phyloP scores from a whole-genome alignment of 1,140 invertebrate genomes.

The Centruroides vittatus region DNA sequence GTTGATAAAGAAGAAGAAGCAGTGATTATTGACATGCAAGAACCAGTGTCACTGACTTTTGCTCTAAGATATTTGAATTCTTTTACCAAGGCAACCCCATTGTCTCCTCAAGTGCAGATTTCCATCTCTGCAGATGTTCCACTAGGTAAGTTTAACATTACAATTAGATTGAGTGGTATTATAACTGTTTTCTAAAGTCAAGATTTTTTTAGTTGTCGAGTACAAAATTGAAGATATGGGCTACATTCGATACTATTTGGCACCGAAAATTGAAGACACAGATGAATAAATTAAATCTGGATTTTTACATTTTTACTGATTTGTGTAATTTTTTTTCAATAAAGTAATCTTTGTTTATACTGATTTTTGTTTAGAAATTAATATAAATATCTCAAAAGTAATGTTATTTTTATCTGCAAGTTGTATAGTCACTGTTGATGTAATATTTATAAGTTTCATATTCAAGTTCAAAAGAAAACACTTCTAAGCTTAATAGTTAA shows the following conservation, averaged over 20 bases:
- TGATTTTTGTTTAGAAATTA: no score
- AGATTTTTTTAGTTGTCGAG: slow-evolving; percentile 59
- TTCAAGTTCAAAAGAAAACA: no score
- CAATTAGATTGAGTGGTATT: no score
- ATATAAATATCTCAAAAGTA: no score
- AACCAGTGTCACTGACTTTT: slow-evolving; percentile 87
- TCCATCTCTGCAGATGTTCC: slow-evolving; percentile 95
- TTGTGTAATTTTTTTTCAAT: no score
- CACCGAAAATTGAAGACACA: slow-evolving; percentile 97
- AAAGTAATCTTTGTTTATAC: no score
- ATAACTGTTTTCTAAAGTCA: no score
- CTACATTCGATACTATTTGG: slow-evolving; percentile 92
- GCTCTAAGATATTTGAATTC: slow-evolving; percentile 81
- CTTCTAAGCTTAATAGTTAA: no score
- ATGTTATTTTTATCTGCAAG: no score
- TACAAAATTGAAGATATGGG: slow-evolving; percentile 90
- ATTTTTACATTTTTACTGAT: no score
- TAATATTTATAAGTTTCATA: no score
- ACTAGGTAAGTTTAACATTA: slow-evolving; percentile 34
- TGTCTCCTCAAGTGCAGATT: slow-evolving; percentile 67
- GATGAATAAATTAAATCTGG: slow-evolving; percentile 33
- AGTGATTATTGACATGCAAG: slow-evolving; percentile 94
- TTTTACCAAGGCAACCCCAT: slow-evolving; percentile 90
- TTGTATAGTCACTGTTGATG: no score
- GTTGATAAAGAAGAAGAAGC: slow-evolving; percentile 91